Evolutionary conservation across 1,140 invertebrate genomes (phyloP), one percentile per base, ranked within the genome.

Genomic region (Dufourea novaeangliae): DNA sequence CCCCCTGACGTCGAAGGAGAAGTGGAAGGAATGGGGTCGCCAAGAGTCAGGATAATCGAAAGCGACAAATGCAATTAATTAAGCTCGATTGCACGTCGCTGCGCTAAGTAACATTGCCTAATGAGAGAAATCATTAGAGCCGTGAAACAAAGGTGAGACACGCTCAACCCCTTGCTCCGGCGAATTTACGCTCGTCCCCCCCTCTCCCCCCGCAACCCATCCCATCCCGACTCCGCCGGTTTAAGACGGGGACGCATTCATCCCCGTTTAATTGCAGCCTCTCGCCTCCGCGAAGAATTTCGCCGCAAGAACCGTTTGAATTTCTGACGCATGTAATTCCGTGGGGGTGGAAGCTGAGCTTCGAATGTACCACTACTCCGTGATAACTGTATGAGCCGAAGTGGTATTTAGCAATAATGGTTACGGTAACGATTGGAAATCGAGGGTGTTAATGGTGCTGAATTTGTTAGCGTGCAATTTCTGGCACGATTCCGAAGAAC

Each of bases 111-210:
- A 84, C 68, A 75, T 76, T 78, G 61, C 67, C 75, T 86, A 84
- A 83, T 82, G 84, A 46, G 77, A 68, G 81, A 86, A 86, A 86
- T 84, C 85, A 86, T 86, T 86, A 86, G 78, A 75, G 78, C 52
- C 75, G 63, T 46, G 67, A 79, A 73, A 84, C 78, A 76, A 83
- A 86, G 78, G 61, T 77, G 54, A 29, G 29, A 32, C 69, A 71
- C 22, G 46, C 34, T 79, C 62, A 41, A 27, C 46, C 50, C 17
- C 14, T 34, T 22, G n/a, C n/a, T 54, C 25, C 54, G 27, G 27
- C 54, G 14, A 57, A 57, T 57, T 57, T 57, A 57, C 54, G 27
- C 8, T 14, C 27, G 6, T 7, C 0, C 17, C 32, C 32, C 22
- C 14, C 54, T 34, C 56, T 5, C 5, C 22, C 37, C 32, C 10